Evolutionary conservation across 2,888 invertebrate genomes (phyloP), one percentile per base, ranked within the genome.

Genomic region (Synanthedon vespiformis): DNA sequence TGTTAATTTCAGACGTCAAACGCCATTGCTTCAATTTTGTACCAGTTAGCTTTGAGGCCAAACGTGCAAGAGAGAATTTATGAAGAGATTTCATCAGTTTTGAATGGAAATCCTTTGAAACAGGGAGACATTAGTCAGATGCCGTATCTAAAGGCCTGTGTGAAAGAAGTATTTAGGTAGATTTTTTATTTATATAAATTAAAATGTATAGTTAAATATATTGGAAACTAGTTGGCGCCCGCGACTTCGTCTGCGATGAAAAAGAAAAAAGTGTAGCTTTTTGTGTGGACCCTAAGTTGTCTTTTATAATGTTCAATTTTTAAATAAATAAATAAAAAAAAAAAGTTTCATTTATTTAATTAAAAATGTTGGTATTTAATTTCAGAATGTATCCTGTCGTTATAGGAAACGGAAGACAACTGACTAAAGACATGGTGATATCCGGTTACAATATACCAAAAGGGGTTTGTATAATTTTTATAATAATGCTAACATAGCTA

Each of bases 91-190:
- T 71, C 67, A 44, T 75, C 67, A 40, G 89, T 90, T 0, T 59
- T 83, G 22, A 72, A 79, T 13, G 80, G 86, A 12, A 74, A 78
- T 48, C 70, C 74, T 0, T 67, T 93, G 57, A 88, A 88, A 49
- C 77, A 90, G 0, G 86, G 89, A 3, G 90, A 90, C 56, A 65
- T 93, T 2, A 90, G 90, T 49, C 84, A 90, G 58, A 88, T 93
- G 88, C 88, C 89, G 8, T 94, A 92, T 63, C 74, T 94, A 51
- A 92, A 90, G 65, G 93, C 93, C 0, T 93, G 93, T 62, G 88
- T 94, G 27, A 93, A 92, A 67, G 94, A 94, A 80, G 92, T 92
- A 1, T 81, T 93, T 59, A 90, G 93, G 92, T 92, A n/a, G n/a
- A n/a, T n/a, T n/a, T n/a, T n/a, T n/a, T n/a, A n/a, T n/a, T n/a